Conservation (phyloP, 2,888 invertebrate species). For the Lottia gigantea region DNA sequence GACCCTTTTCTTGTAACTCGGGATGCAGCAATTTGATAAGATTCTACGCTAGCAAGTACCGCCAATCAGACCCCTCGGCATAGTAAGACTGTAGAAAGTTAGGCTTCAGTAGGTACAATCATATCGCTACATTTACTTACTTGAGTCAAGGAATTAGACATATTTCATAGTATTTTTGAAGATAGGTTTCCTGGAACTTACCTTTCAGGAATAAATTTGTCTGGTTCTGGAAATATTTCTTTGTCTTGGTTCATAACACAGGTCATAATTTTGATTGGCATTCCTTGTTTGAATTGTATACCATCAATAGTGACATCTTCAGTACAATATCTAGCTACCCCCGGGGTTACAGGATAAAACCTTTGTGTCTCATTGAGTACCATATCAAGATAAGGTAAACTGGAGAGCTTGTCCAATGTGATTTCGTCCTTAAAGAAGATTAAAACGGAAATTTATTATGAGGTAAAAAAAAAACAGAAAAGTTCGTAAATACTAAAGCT, state of each 20-base stretch:
- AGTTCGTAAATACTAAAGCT: too few relatives aligned
- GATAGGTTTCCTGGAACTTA: conserved; percentile 17
- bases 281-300: conserved; percentile 39
- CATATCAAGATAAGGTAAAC: conserved; percentile 41
- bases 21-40: too few relatives aligned
- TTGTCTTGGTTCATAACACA: conserved; percentile 41
- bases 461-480: too few relatives aligned
- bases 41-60: too few relatives aligned
- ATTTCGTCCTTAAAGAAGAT: conserved; percentile 30
- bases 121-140: background rate
- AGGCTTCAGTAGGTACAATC: too few relatives aligned
- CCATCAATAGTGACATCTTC: conserved; percentile 42
- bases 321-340: conserved; percentile 44
- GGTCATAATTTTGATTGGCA: conserved; percentile 45
- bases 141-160: background rate
- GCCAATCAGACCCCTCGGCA: too few relatives aligned
- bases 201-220: conserved; percentile 49
- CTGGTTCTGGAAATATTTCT: conserved; percentile 38
- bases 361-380: conserved; percentile 41
- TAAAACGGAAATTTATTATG: too few relatives aligned
- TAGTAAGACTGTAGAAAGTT: too few relatives aligned
- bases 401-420: conserved; percentile 19
- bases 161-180: background rate
- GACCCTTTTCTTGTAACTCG: too few relatives aligned
- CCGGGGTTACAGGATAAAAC: conserved; percentile 44